phyloP scores from a whole-genome alignment of 2,888 invertebrate species.

The Chironomus riparius region DNA sequence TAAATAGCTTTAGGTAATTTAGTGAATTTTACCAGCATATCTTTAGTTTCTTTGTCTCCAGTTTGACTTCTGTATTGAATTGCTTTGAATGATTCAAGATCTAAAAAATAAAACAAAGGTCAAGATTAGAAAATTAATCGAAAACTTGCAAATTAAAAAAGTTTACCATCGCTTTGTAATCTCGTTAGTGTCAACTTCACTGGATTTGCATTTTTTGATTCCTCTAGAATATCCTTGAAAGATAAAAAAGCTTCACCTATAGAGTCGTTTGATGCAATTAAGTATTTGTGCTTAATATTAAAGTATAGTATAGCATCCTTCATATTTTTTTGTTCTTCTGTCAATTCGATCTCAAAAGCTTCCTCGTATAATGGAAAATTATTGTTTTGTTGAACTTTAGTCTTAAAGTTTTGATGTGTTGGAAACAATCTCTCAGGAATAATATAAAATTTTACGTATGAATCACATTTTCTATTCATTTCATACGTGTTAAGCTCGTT shows the following conservation, averaged over 20 bases:
- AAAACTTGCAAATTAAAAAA: background rate
- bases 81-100: slow-evolving; percentile 2
- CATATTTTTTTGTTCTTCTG: background rate
- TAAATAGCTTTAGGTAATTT: background rate
- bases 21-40: background rate
- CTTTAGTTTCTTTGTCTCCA: background rate
- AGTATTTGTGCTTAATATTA: background rate
- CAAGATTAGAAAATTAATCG: too few relatives aligned
- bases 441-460: background rate
- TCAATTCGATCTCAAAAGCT: background rate
- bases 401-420: background rate
- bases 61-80: background rate
- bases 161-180: background rate
- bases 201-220: background rate
- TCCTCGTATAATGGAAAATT: slow-evolving; percentile 13
- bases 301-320: slow-evolving; percentile 4
- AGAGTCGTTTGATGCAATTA: background rate
- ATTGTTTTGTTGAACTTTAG: background rate
- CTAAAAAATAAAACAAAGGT: background rate
- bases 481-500: background rate
- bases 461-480: slow-evolving; percentile 7
- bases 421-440: background rate
- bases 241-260: slow-evolving; percentile 7
- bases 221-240: background rate
- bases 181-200: slow-evolving; percentile 3